Evolutionary conservation across 1,140 invertebrate genomes (phyloP), one percentile per base, ranked within the genome.

Genomic region (Cydia fagiglandana): DNA sequence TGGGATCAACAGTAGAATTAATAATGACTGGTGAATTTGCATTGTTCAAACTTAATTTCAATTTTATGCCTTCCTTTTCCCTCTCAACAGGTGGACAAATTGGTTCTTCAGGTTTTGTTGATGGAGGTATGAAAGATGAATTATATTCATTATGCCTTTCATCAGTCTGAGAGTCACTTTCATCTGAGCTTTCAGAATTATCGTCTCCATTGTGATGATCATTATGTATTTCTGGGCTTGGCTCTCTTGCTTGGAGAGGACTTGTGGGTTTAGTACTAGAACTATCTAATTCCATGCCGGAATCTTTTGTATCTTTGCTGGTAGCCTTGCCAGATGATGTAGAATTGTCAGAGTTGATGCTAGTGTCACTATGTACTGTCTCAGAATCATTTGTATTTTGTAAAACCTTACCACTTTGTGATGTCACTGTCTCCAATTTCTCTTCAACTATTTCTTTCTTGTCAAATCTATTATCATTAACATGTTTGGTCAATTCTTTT

Each of bases 21-120:
- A 93, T 93, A 68, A 93, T 93, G 64, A 93, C 89, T 70, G 91
- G 91, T 56, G 91, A 91, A 73, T 88, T 91, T 30, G 89, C 89
- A 86, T 88, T 93, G 79, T 91, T 93, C 75, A 91, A 83, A 74
- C 91, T 91, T 61, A 93, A 81, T 84, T 91, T 93, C 76, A 93
- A 80, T 79, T 93, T 93, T 45, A 93, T 93, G 41, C 91, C 78
- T 75, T 90, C 88, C 78, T 81, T 83, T 77, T 86, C 83, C 66
- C 84, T 89, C 77, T 89, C 88, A 53, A 81, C 38, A 20, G 81
- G 80, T 75, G 66, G 76, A 75, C 73, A 76, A 50, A 75, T 28
- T 64, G 76, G 73, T 73, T 90, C 86, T 73, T 83, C 82, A 75
- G 45, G 45, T 80, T 85, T 87, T n/a, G 15, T 64, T 53, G 82